Percentiles rank a stretch among this genome's conserved stretches.
Conservation (phyloP, 2,888 invertebrate species). For the Nomada hirtipes region DNA sequence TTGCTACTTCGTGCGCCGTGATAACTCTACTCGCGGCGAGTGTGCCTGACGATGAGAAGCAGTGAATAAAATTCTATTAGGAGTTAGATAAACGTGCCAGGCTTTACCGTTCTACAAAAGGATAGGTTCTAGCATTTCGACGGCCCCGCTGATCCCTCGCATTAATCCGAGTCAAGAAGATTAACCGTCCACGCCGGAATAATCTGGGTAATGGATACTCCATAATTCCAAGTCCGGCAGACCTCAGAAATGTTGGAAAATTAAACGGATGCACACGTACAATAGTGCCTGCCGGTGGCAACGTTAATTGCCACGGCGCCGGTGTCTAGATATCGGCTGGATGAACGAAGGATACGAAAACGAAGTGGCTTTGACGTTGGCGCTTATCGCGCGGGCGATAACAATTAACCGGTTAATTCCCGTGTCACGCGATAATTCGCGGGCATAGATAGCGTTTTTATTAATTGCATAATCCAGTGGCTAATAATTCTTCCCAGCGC, state of each 20-base stretch:
- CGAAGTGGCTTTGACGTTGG: background rate
- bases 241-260: too few species aligned
- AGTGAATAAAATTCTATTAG: constrained; percentile 32
- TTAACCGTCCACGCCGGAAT: background rate
- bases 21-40: background rate
- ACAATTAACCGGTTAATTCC: constrained; percentile 59
- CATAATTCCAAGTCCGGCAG: too few species aligned
- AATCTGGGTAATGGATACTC: background rate
- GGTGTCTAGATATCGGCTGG: constrained; percentile 47
- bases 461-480: constrained; percentile 2
- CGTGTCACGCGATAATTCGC: constrained; percentile 17
- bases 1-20: background rate
- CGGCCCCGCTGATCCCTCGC: background rate
- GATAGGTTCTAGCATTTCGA: background rate
- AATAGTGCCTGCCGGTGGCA: background rate
- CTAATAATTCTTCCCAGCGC: background rate
- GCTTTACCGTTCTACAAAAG: background rate
- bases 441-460: background rate
- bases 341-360: constrained; percentile 20
- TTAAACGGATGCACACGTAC: too few species aligned
- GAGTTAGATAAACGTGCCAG: background rate
- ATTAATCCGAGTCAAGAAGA: background rate
- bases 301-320: constrained; percentile 56
- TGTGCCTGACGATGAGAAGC: background rate
- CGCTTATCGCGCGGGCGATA: constrained; percentile 39